A percentile compares a stretch with the other conserved stretches of the same genome.
phyloP scores from a whole-genome alignment of 2,888 invertebrate genomes.

The Mesoligia furuncula region DNA sequence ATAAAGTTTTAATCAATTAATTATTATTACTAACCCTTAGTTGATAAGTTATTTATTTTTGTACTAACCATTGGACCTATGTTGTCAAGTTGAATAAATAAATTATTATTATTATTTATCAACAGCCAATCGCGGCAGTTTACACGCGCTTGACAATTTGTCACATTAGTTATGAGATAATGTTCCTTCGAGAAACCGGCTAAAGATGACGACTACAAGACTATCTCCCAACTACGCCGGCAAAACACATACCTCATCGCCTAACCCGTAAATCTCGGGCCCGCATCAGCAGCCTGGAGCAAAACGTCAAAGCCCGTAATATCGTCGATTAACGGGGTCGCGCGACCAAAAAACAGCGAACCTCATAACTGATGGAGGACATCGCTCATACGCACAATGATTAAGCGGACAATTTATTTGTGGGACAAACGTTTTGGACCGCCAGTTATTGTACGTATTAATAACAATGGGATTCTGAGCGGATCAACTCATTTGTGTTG shows the following conservation, averaged over 20 bases:
- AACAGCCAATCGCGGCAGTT: neutral
- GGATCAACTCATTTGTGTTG: slow-evolving; percentile 62
- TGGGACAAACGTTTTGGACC: slow-evolving; percentile 67
- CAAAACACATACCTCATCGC: slow-evolving; percentile 30
- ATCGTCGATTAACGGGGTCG: slow-evolving; percentile 77
- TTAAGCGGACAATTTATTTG: slow-evolving; percentile 83
- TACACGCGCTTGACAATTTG: too few relatives aligned
- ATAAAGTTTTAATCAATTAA: too few relatives aligned
- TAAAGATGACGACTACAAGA: neutral
- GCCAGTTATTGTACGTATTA: slow-evolving; percentile 63
- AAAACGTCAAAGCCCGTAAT: slow-evolving; percentile 75
- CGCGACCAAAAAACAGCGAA: slow-evolving; percentile 74
- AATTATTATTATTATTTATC: too few relatives aligned
- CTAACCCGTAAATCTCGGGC: slow-evolving; percentile 60
- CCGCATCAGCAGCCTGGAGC: slow-evolving; percentile 63
- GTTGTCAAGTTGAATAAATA: too few relatives aligned
- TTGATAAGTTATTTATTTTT: too few relatives aligned
- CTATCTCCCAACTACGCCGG: neutral
- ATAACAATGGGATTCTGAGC: slow-evolving; percentile 60
- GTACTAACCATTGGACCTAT: too few relatives aligned
- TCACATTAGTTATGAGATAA: neutral
- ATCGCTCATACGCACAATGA: slow-evolving; percentile 80
- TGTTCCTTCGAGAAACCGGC: neutral
- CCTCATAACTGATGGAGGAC: slow-evolving; percentile 75
- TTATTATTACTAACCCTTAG: too few relatives aligned